These are phyloP conservation scores for Philopotamus ludificatus DNA, from an alignment of 1,140 invertebrate species.

Conservation along the genomic window DNA sequence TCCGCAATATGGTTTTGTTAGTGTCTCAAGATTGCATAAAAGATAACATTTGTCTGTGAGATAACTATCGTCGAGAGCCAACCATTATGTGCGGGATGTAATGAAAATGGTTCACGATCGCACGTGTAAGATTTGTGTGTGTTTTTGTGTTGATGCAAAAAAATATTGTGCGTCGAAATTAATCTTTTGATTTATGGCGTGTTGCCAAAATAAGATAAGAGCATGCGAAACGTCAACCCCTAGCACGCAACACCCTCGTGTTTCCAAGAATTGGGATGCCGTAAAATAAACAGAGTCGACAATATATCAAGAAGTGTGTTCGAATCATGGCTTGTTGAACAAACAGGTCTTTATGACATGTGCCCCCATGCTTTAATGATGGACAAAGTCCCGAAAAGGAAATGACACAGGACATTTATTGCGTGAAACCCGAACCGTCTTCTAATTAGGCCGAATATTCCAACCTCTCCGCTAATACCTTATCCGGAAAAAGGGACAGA, in stretches of 20 bases:
- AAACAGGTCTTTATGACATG: slow-evolving; percentile 25
- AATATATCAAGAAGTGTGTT: not conserved
- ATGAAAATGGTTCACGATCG: not conserved
- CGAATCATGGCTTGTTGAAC: slow-evolving; percentile 25
- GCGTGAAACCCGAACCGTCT: slow-evolving; percentile 21
- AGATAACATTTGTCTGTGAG: not conserved
- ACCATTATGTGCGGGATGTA: not conserved
- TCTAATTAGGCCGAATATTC: slow-evolving; percentile 26
- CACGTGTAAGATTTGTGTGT: not conserved
- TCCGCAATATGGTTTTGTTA: not conserved
- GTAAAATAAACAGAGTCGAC: not conserved
- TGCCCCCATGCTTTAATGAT: slow-evolving; percentile 14
- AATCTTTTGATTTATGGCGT: not conserved
- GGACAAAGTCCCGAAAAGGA: slow-evolving; percentile 13
- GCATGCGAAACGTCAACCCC: too few relatives aligned
- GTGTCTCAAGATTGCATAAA: not conserved
- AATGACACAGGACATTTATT: slow-evolving; percentile 32
- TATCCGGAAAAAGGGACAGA: slow-evolving; percentile 6
- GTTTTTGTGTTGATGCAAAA: not conserved
- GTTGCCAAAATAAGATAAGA: not conserved
- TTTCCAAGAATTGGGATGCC: not conserved
- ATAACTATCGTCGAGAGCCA: not conserved
- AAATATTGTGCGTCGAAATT: not conserved
- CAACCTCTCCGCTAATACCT: slow-evolving; percentile 15
- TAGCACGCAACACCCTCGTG: too few relatives aligned